These are phyloP conservation scores for Todiramphus saurophagus DNA, from an alignment of 2,113 vertebrate species.

Conservation along the genomic window DNA sequence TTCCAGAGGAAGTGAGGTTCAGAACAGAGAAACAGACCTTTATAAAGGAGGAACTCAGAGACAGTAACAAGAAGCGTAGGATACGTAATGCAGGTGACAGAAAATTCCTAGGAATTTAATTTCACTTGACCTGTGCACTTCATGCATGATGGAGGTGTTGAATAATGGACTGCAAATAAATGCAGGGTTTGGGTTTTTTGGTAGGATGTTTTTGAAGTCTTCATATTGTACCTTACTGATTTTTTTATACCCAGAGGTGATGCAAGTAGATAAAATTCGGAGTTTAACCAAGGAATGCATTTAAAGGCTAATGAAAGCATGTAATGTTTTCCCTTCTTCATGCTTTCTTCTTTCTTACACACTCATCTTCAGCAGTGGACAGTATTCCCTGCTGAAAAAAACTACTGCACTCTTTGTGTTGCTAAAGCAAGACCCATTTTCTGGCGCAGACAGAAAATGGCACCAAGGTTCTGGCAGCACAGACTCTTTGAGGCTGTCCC, in stretches of 20 bases:
- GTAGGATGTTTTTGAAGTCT: not conserved
- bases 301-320: not conserved
- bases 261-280: not conserved
- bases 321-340: not conserved
- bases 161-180: not conserved
- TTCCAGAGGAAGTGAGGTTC: constrained; percentile 30
- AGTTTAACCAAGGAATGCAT: not conserved
- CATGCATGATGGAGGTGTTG: not conserved
- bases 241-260: not conserved
- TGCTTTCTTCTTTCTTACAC: not conserved
- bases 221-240: not conserved
- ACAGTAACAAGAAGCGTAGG: not conserved
- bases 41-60: not conserved
- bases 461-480: not conserved
- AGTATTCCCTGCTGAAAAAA: not conserved
- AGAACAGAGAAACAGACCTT: not conserved
- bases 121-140: not conserved
- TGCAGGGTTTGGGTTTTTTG: not conserved
- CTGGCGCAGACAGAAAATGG: not conserved
- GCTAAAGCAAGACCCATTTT: not conserved
- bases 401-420: not conserved
- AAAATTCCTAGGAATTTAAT: not conserved
- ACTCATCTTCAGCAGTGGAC: not conserved
- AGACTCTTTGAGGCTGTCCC: not conserved
- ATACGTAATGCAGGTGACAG: not conserved